Base-by-base conservation (phyloP, 92 coral and sea anemone genomes). In the Muricea muricata region DNA sequence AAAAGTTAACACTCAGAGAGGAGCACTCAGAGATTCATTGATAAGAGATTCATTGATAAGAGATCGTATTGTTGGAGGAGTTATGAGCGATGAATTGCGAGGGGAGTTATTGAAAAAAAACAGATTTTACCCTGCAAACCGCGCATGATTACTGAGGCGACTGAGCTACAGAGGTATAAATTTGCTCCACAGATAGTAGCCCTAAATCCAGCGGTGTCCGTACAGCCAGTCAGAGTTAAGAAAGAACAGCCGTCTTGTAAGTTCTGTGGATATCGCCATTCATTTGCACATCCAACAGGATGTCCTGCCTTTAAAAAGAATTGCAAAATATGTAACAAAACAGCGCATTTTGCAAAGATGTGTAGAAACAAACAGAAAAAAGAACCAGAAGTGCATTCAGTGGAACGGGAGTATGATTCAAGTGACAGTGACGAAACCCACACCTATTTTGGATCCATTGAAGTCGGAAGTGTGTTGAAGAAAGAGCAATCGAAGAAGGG, bases 21-120 rank as follows among this genome's bases (percentile, higher is more conserved):
- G n/a, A n/a, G n/a, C n/a, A n/a, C n/a, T n/a, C n/a, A n/a, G n/a
- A n/a, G n/a, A n/a, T n/a, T n/a, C n/a, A n/a, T n/a, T n/a, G n/a
- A n/a, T 89, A 23, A 72, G 34, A 87, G 94, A 91, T 69, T 91
- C 91, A 28, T 50, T 91, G 11, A 89, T 88, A 33, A 67, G 92
- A 37, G 92, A 91, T 85, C 57, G 90, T 9, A 86, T 91, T 46
- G 92, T 88, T 4, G 92, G 92, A 10, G 94, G 94, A 35, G 91
- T 91, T 9, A 28, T 79, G 67, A 79, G 84, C 8, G 87, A 73
- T 47, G 60, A 84, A 20, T 67, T 88, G 54, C 45, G 89, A 79
- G 90, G 94, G 12, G 94, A 91, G 67, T 18, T 91, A 71, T 60
- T 91, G 9, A 88, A 88, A 65, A n/a, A 86, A 89, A 42, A 91